Base-by-base conservation (phyloP, 2,888 invertebrate species). In the Melinopterus prodromus region DNA sequence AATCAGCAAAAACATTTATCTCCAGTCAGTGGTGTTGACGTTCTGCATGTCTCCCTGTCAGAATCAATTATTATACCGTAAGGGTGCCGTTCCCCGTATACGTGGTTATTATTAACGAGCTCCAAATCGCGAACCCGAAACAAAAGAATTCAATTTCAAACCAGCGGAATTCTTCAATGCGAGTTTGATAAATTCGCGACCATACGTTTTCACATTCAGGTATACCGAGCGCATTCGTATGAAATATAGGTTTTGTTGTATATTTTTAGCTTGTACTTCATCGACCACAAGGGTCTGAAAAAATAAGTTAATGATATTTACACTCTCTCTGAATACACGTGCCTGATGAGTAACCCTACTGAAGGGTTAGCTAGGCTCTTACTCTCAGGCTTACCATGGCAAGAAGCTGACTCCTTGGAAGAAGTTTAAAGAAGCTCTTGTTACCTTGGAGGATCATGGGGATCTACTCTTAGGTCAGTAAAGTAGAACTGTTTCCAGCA, bases 41-140 rank as follows among this genome's bases (percentile, higher is more conserved):
- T 37, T 35, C 36, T 74, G 74, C 74, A 74, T 74, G 37, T 74
- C 74, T 74, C 37, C 36, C 74, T 37, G 74, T 74, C 74, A 74
- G 37, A 74, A 74, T 74, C 74, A 74, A 74, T 74, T 74, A 74
- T 74, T 53, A 53, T 53, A 53, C 53, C 26, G 74, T 37, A 37
- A 36, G 36, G 74, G 26, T 37, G 74, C 26, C 35, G 37, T 36
- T 74, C 74, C 36, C 74, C 36, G 35, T 16, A 35, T n/a, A 37
- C 74, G 74, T 7, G n/a, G 74, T 36, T 74, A 74, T 74, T 74
- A 74, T 74, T 74, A 74, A 74, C 74, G 74, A 74, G 74, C 74
- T 53, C 53, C 53, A 53, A 53, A 53, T 53, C 53, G 53, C 74
- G 74, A 74, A 74, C 16, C 74, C 35, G 74, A 74, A 74, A 74